A percentile compares a stretch with the other conserved stretches of the same genome.
phyloP scores from a whole-genome alignment of 2,888 invertebrate species.

The Drosophila fulvimacula region DNA sequence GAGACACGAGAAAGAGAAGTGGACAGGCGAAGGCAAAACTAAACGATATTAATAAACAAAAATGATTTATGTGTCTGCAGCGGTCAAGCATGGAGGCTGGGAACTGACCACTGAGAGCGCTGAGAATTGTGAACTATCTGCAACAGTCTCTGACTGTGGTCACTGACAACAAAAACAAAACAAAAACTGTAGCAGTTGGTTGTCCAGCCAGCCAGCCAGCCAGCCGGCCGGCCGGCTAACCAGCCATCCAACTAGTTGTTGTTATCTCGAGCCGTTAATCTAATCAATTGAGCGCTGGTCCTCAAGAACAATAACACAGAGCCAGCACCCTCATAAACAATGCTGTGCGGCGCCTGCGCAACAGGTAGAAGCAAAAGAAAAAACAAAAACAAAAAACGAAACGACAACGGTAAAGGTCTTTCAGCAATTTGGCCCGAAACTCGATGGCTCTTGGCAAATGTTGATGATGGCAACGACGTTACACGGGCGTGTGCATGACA shows the following conservation, averaged over 20 bases:
- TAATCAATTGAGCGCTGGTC: slow-evolving; percentile 54
- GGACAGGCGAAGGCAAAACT: slow-evolving; percentile 30
- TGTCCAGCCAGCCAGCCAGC: slow-evolving; percentile 7
- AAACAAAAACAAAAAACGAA: neutral
- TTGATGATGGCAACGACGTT: slow-evolving; percentile 30
- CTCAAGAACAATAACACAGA: slow-evolving; percentile 32
- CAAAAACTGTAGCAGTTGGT: slow-evolving; percentile 54
- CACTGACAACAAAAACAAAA: slow-evolving; percentile 26
- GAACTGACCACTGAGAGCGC: slow-evolving; percentile 1
- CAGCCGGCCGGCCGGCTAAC: neutral
- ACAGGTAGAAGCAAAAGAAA: slow-evolving; percentile 52
- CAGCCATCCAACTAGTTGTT: slow-evolving; percentile 13
- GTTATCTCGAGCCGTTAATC: slow-evolving; percentile 66
- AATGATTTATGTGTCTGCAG: slow-evolving; percentile 73
- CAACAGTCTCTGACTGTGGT: slow-evolving; percentile 27
- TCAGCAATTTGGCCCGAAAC: slow-evolving; percentile 22
- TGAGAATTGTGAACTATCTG: slow-evolving; percentile 35
- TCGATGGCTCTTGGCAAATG: slow-evolving; percentile 28
- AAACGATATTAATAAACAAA: slow-evolving; percentile 71
- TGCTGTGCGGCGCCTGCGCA: slow-evolving; percentile 67
- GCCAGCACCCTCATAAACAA: slow-evolving; percentile 49
- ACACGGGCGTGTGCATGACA: slow-evolving; percentile 67
- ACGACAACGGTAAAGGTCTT: slow-evolving; percentile 13
- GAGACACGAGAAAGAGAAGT: slow-evolving; percentile 1
- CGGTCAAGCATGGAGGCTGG: slow-evolving; percentile 36